These are phyloP conservation scores for Nycticorax nycticorax DNA, from an alignment of 2,113 vertebrate species.

Conservation along the genomic window DNA sequence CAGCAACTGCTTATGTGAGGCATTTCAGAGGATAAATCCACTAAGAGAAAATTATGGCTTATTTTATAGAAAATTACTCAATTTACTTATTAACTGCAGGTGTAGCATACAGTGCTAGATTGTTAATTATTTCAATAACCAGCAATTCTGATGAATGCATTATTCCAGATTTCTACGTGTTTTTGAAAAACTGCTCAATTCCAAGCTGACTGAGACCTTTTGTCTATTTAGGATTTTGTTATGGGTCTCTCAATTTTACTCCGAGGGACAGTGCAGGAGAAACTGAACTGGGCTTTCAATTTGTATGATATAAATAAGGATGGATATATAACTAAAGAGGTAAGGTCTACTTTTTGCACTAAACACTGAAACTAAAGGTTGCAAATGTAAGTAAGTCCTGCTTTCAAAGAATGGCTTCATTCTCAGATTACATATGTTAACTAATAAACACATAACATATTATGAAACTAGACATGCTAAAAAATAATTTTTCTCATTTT, in stretches of 20 bases:
- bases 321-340: constrained; percentile 98
- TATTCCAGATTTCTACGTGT: neutral
- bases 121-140: neutral
- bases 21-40: neutral
- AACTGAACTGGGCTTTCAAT: constrained; percentile 99
- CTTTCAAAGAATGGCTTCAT: neutral
- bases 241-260: constrained; percentile 96
- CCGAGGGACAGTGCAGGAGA: constrained; percentile 93
- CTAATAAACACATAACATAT: neutral
- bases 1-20: neutral
- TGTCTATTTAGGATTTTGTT: constrained; percentile 88
- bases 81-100: neutral
- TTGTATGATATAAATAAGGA: constrained; percentile 99
- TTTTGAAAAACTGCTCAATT: neutral
- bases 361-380: neutral
- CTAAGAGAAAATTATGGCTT: neutral
- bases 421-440: neutral
- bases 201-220: neutral
- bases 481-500: neutral
- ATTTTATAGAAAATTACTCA: neutral
- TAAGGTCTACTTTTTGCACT: constrained; percentile 59
- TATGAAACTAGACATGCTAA: neutral
- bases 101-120: neutral
- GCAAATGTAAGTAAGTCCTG: neutral
- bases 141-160: neutral